Conservation (phyloP, 2,797 vertebrate genomes). For the Notolabrus celidotus region DNA sequence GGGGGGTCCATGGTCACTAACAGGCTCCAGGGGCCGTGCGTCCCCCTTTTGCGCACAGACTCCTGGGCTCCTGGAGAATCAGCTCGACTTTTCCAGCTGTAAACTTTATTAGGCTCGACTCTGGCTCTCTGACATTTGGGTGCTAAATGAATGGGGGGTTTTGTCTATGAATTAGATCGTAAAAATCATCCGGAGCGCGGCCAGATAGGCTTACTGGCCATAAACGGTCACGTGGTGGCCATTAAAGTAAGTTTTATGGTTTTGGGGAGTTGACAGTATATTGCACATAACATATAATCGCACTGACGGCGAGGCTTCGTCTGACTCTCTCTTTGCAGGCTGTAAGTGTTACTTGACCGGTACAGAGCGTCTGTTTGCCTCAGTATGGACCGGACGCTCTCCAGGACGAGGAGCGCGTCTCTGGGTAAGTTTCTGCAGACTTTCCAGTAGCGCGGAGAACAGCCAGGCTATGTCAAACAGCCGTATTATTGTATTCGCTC, state of each 20-base stretch:
- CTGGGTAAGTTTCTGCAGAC: slow-evolving; percentile 90
- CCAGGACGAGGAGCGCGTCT: slow-evolving; percentile 84
- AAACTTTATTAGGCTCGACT: slow-evolving; percentile 98
- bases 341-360: slow-evolving; percentile 93
- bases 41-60: slow-evolving; percentile 84
- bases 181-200: slow-evolving; percentile 99
- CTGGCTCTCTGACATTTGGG: slow-evolving; percentile 97
- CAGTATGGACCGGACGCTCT: slow-evolving; percentile 80
- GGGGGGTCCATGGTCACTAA: slow-evolving; percentile 84
- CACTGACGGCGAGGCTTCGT: slow-evolving; percentile 95
- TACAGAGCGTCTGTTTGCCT: slow-evolving; percentile 85
- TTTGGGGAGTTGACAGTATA: slow-evolving; percentile 99
- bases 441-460: slow-evolving; percentile 73
- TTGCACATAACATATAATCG: slow-evolving; percentile 99
- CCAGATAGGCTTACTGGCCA: slow-evolving; percentile 99
- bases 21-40: slow-evolving; percentile 87
- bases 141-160: slow-evolving; percentile 97
- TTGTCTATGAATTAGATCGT: slow-evolving; percentile 99
- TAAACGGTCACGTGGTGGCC: slow-evolving; percentile 99
- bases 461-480: slow-evolving; percentile 75
- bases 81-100: slow-evolving; percentile 94
- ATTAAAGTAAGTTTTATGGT: slow-evolving; percentile 99
- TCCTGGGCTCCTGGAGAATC: slow-evolving; percentile 85
- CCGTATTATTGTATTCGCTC: slow-evolving; percentile 80
- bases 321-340: slow-evolving; percentile 97